Conservation (phyloP, 2,888 invertebrate genomes). For the Pyrrhosoma nymphula region DNA sequence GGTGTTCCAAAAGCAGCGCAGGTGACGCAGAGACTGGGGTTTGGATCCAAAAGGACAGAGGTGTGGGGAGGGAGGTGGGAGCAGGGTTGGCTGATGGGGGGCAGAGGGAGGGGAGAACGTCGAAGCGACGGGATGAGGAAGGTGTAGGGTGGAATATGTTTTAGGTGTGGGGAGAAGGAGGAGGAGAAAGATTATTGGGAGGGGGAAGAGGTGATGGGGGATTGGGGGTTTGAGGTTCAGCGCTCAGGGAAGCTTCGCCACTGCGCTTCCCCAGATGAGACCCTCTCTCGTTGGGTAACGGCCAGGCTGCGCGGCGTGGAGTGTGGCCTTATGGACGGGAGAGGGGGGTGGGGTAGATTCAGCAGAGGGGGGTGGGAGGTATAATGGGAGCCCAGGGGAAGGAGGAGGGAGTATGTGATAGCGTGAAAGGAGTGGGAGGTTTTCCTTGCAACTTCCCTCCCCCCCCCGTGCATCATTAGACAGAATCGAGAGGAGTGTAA, state of each 20-base stretch:
- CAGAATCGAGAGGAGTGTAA: neutral
- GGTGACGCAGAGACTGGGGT: conserved; percentile 49
- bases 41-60: neutral
- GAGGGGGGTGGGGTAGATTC: neutral
- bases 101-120: neutral
- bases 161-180: neutral
- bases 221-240: neutral
- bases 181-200: neutral
- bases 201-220: neutral
- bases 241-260: neutral
- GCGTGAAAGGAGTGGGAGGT: neutral
- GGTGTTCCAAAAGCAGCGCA: conserved; percentile 62
- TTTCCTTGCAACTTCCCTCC: neutral
- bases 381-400: neutral
- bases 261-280: conserved; percentile 45
- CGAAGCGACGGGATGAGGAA: neutral
- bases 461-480: no score
- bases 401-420: neutral
- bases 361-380: neutral
- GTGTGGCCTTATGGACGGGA: conserved; percentile 46
- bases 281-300: conserved; percentile 43
- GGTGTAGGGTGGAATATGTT: neutral
- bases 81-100: neutral
- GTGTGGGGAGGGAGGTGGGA: neutral
- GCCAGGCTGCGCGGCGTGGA: conserved; percentile 54